phyloP scores from a whole-genome alignment of 2,888 invertebrate genomes.

The Tetragnatha montana region DNA sequence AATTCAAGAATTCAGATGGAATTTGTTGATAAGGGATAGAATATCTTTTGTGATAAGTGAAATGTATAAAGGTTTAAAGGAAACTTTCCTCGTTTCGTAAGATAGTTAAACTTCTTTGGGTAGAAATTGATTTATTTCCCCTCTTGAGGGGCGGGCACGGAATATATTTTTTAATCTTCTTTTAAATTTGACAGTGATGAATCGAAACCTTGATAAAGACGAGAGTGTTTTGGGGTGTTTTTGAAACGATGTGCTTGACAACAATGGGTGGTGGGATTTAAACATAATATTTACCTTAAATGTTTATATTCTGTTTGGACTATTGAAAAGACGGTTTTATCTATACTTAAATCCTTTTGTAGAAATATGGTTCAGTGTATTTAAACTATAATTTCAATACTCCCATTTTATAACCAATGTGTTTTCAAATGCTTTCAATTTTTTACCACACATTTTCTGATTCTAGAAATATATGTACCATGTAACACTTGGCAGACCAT shows the following conservation, averaged over 20 bases:
- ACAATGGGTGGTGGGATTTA: background rate
- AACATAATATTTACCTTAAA: too few species aligned
- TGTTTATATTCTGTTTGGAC: too few species aligned
- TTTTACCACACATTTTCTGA: too few species aligned
- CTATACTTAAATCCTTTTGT: too few species aligned
- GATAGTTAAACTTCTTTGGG: constrained; percentile 2
- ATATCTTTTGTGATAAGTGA: constrained; percentile 14
- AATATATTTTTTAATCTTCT: background rate
- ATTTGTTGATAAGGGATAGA: constrained; percentile 4
- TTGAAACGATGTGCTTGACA: background rate
- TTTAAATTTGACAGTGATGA: background rate
- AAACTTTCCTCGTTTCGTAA: constrained; percentile 4
- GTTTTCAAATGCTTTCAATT: too few species aligned
- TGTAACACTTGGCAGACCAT: too few species aligned
- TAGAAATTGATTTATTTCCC: background rate
- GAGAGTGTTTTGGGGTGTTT: background rate
- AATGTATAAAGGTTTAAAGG: constrained; percentile 19
- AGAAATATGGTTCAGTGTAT: too few species aligned
- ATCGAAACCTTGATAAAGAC: background rate
- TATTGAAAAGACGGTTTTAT: too few species aligned
- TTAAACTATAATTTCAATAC: too few species aligned
- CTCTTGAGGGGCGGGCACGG: background rate
- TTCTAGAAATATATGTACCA: too few species aligned
- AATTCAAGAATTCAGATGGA: constrained; percentile 19
- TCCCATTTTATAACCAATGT: too few species aligned